Conservation (phyloP, 2,888 invertebrate species). For the Schizaphis graminum region DNA sequence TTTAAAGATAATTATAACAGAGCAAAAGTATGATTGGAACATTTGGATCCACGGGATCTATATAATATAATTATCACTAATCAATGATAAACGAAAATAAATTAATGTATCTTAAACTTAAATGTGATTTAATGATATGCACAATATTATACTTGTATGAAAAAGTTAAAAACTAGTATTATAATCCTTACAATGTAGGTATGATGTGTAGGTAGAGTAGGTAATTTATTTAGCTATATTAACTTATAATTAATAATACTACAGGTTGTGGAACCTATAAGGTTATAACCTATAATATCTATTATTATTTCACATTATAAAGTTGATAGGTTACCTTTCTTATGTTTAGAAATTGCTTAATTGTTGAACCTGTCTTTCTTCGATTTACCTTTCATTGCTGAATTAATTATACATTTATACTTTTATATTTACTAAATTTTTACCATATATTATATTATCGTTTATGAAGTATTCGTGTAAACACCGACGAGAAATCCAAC, state of each 20-base stretch:
- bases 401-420: not conserved
- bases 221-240: not conserved
- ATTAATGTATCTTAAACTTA: not conserved
- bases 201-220: no score
- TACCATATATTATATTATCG: not conserved
- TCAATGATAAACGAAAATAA: not conserved
- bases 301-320: not conserved
- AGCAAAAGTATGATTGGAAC: not conserved
- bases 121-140: not conserved
- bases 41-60: not conserved
- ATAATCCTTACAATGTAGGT: not conserved
- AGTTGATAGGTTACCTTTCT: not conserved
- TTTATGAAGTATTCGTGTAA: not conserved
- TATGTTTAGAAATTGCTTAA: no score
- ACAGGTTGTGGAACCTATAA: not conserved
- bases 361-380: no score
- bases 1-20: not conserved
- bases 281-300: not conserved
- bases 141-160: not conserved
- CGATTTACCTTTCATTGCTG: not conserved
- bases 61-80: not conserved
- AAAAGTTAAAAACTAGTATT: not conserved
- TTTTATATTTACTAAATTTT: not conserved
- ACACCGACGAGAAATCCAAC: not conserved
- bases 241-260: not conserved